Percentiles rank a stretch among this genome's conserved stretches.
phyloP scores from a whole-genome alignment of 2,113 vertebrate species.

The Oxyura jamaicensis region DNA sequence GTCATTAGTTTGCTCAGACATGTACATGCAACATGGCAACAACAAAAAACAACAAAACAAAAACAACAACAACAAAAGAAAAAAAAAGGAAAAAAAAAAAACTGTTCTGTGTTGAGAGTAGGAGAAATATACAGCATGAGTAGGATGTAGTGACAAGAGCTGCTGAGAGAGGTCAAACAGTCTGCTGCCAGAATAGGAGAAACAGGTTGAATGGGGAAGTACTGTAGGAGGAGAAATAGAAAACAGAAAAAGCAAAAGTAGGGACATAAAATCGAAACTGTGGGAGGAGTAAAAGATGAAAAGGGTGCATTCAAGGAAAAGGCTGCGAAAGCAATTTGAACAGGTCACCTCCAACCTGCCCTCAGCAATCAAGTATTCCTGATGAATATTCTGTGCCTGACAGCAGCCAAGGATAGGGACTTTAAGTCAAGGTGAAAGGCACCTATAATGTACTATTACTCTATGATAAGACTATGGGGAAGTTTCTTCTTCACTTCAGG shows the following conservation, averaged over 20 bases:
- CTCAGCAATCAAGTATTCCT: background rate
- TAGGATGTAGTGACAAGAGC: background rate
- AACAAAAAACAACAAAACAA: background rate
- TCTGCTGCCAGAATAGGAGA: background rate
- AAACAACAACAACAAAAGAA: background rate
- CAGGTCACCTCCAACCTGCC: background rate
- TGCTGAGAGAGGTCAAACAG: background rate
- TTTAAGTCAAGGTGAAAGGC: background rate
- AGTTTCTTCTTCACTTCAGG: background rate
- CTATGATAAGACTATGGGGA: background rate
- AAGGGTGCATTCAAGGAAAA: background rate
- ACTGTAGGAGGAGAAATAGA: background rate
- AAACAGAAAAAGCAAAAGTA: background rate
- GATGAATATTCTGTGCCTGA: background rate
- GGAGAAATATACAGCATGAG: background rate
- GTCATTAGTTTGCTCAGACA: background rate
- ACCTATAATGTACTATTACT: background rate
- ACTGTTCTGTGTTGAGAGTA: background rate
- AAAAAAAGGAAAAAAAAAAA: background rate
- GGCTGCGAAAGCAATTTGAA: background rate
- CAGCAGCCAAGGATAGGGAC: background rate
- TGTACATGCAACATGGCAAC: rapidly evolving
- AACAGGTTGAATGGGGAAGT: background rate
- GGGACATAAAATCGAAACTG: background rate
- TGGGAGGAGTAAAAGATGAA: background rate